Percentiles rank a stretch among this genome's conserved stretches.
Evolutionary conservation across 2,888 invertebrate species (phyloP).

Genomic region (Tipula confusa): DNA sequence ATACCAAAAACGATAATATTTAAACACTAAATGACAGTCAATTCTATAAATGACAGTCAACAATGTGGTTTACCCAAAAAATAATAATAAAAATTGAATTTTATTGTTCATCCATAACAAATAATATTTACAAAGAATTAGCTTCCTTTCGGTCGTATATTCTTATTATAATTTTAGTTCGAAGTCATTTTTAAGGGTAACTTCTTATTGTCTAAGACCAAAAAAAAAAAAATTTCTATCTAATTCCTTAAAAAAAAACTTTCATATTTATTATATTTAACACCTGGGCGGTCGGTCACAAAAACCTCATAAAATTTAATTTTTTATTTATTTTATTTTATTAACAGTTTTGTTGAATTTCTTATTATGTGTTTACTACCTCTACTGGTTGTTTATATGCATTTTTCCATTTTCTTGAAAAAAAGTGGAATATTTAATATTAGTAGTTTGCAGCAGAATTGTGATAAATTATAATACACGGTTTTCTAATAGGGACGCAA

Average conservation of each 20-base stretch:
- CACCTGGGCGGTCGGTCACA: slow-evolving; percentile 27
- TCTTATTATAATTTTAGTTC: neutral
- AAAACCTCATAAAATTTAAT: neutral
- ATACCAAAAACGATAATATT: neutral
- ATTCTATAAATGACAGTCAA: neutral
- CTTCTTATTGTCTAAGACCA: neutral
- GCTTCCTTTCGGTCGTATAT: neutral
- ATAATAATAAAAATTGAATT: slow-evolving; percentile 20
- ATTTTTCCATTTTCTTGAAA: neutral
- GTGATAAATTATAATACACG: too few species aligned
- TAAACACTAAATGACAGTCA: slow-evolving; percentile 3
- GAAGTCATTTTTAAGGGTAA: neutral
- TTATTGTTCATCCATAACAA: neutral
- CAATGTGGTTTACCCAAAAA: slow-evolving; percentile 17
- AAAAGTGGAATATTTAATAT: too few species aligned
- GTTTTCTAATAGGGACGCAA: too few species aligned
- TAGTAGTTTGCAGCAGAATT: too few species aligned
- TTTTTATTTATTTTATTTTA: neutral
- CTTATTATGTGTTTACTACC: neutral
- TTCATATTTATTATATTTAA: slow-evolving; percentile 15
- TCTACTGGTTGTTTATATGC: neutral
- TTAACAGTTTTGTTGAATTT: neutral
- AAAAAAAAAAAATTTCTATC: neutral
- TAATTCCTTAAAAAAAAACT: neutral
- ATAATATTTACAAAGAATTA: neutral